Conservation (phyloP, 2,888 invertebrate genomes). For the Luffia ferchaultella region DNA sequence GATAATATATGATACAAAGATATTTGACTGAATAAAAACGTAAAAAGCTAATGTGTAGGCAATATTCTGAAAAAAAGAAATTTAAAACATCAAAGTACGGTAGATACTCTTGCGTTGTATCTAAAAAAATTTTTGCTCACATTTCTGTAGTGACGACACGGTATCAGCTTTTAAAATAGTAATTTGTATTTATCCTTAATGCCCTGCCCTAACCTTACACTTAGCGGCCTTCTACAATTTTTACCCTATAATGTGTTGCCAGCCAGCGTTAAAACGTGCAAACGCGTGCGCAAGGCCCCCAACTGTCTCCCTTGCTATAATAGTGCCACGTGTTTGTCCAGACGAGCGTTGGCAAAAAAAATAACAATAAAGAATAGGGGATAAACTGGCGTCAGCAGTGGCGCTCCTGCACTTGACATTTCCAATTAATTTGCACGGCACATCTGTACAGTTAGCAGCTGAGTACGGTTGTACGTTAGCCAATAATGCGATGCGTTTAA, state of each 20-base stretch:
- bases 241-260: conserved; percentile 17
- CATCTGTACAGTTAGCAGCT: conserved; percentile 63
- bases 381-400: conserved; percentile 45
- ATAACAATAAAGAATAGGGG: conserved; percentile 40
- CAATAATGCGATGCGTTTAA: background rate
- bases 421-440: conserved; percentile 64
- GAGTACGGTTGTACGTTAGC: conserved; percentile 24
- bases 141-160: no score
- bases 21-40: no score
- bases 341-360: conserved; percentile 27
- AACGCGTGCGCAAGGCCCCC: conserved; percentile 34
- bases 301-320: conserved; percentile 49
- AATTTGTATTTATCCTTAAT: no score
- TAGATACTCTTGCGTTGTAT: no score
- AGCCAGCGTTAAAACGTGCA: conserved; percentile 34
- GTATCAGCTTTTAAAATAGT: no score
- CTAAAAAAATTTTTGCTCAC: no score
- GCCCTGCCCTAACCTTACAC: no score
- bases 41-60: no score
- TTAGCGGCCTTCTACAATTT: background rate
- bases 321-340: conserved; percentile 40
- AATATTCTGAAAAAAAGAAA: no score
- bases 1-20: no score
- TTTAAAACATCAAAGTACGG: no score
- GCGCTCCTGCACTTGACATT: conserved; percentile 54